Conservation (phyloP, 1,140 invertebrate species). For the Mercenaria mercenaria region DNA sequence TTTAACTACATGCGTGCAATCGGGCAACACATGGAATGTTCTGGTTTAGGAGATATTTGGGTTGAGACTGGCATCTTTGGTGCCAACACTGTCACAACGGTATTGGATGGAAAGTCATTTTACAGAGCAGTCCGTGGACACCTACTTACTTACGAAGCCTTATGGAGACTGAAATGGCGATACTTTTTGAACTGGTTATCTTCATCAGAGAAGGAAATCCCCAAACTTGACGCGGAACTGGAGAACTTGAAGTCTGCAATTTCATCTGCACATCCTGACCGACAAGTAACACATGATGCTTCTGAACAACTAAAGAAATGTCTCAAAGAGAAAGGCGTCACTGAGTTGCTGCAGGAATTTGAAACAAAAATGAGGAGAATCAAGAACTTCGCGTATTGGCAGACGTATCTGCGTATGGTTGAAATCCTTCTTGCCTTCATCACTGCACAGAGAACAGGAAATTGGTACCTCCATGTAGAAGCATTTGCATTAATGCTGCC, state of each 20-base stretch:
- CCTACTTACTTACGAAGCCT: too few species aligned
- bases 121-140: constrained; percentile 23
- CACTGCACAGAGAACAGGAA: too few species aligned
- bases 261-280: not conserved
- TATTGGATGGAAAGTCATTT: constrained; percentile 60
- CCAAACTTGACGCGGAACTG: not conserved
- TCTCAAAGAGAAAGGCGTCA: not conserved
- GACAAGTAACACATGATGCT: not conserved
- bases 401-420: too few species aligned
- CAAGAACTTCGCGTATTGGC: not conserved
- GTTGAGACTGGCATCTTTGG: constrained; percentile 39
- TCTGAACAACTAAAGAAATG: not conserved
- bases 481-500: too few species aligned
- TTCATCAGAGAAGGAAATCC: not conserved
- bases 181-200: not conserved
- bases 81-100: constrained; percentile 15
- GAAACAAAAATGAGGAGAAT: not conserved
- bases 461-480: too few species aligned
- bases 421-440: too few species aligned
- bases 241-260: not conserved
- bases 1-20: constrained; percentile 65
- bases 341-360: not conserved
- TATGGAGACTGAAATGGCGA: not conserved
- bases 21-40: constrained; percentile 60
- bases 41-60: constrained; percentile 60